Conservation (phyloP, 2,797 vertebrate genomes). For the Prionace glauca region DNA sequence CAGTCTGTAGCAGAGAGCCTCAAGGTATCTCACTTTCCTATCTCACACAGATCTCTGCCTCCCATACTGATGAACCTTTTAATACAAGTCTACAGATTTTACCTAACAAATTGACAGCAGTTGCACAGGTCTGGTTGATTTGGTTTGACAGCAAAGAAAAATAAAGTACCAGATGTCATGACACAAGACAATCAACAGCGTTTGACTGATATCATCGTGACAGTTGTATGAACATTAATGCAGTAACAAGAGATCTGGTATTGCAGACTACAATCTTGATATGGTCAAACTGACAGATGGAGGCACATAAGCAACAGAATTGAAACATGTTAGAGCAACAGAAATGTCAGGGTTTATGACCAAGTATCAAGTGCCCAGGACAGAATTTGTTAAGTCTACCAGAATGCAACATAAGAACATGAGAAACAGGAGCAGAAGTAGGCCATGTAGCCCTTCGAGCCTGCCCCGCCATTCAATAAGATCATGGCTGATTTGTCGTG, state of each 20-base stretch:
- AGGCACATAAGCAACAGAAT: not conserved
- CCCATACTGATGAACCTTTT: not conserved
- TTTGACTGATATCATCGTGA: not conserved
- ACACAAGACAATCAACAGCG: not conserved
- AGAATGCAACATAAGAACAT: not conserved
- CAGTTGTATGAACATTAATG: constrained; percentile 5
- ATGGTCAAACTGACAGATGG: not conserved
- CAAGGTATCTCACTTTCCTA: not conserved
- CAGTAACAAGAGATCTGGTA: not conserved
- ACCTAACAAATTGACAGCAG: not conserved
- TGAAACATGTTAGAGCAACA: not conserved
- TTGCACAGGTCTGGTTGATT: not conserved
- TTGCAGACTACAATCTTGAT: not conserved
- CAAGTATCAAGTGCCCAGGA: not conserved
- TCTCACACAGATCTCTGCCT: not conserved
- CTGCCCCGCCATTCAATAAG: too few species aligned
- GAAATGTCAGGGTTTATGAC: not conserved
- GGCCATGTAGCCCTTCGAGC: too few species aligned
- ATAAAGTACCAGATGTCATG: not conserved
- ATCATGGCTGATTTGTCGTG: too few species aligned
- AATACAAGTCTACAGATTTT: not conserved
- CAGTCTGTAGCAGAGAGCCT: not conserved
- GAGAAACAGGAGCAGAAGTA: too few species aligned
- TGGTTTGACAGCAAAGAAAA: not conserved
- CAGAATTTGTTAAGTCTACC: not conserved